These are phyloP conservation scores for Amphipyra berbera DNA, from an alignment of 2,888 invertebrate genomes.

Conservation along the genomic window DNA sequence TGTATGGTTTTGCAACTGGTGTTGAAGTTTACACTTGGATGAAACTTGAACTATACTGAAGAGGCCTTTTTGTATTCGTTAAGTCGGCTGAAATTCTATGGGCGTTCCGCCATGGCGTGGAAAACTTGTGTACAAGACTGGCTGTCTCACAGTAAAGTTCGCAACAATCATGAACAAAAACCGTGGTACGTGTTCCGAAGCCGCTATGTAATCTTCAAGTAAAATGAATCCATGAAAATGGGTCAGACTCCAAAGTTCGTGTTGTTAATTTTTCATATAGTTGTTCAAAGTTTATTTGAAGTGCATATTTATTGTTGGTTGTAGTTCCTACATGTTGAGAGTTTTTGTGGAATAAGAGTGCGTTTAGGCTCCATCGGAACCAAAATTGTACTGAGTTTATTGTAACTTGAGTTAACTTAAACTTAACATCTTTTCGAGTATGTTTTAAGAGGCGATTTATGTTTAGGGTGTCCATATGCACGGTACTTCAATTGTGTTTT, in stretches of 20 bases:
- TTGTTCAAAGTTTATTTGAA: slow-evolving; percentile 29
- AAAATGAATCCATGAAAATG: slow-evolving; percentile 47
- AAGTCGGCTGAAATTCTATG: slow-evolving; percentile 42
- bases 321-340: slow-evolving; percentile 17
- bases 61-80: slow-evolving; percentile 43
- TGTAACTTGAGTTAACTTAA: too few relatives aligned
- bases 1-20: too few relatives aligned
- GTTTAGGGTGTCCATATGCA: too few relatives aligned
- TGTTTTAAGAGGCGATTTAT: too few relatives aligned
- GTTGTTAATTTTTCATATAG: slow-evolving; percentile 45
- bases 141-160: slow-evolving; percentile 42
- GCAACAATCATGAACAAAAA: slow-evolving; percentile 48
- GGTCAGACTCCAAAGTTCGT: slow-evolving; percentile 31
- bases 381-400: too few relatives aligned
- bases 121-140: slow-evolving; percentile 46
- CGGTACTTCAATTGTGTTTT: too few relatives aligned
- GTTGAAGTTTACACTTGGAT: slow-evolving; percentile 11
- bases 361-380: too few relatives aligned
- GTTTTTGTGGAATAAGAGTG: background rate
- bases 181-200: slow-evolving; percentile 44
- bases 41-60: slow-evolving; percentile 31
- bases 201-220: slow-evolving; percentile 33
- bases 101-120: slow-evolving; percentile 23
- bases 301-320: slow-evolving; percentile 26
- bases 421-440: too few relatives aligned